phyloP scores from a whole-genome alignment of 2,888 invertebrate genomes.

The Cantharis flavilabris region DNA sequence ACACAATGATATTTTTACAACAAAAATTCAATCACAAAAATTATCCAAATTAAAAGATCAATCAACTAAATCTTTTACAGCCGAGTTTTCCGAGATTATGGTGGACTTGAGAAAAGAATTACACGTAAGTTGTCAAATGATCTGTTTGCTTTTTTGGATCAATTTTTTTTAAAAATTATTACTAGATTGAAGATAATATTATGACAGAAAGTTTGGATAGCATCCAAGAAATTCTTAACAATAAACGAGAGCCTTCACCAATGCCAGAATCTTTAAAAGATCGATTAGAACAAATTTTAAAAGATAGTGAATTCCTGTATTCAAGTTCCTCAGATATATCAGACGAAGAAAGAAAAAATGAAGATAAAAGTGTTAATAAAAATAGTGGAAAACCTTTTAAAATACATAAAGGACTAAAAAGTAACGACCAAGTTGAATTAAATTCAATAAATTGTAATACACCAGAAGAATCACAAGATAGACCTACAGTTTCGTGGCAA shows the following conservation, averaged over 20 bases:
- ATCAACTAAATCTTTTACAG: slow-evolving; percentile 42
- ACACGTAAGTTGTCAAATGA: slow-evolving; percentile 32
- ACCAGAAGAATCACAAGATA: slow-evolving; percentile 37
- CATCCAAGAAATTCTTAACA: slow-evolving; percentile 17
- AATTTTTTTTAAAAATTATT: not conserved
- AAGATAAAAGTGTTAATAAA: not conserved
- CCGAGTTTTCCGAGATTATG: slow-evolving; percentile 43
- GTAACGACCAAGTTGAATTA: slow-evolving; percentile 35
- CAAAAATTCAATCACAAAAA: slow-evolving; percentile 10
- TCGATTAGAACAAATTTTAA: slow-evolving; percentile 15
- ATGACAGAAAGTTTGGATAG: slow-evolving; percentile 26
- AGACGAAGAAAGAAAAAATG: not conserved
- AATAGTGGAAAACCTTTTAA: slow-evolving; percentile 37
- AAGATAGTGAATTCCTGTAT: slow-evolving; percentile 14
- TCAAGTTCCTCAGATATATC: slow-evolving; percentile 3
- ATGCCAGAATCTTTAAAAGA: slow-evolving; percentile 16
- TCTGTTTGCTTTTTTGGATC: not conserved
- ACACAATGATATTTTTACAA: slow-evolving; percentile 38
- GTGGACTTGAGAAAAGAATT: slow-evolving; percentile 36
- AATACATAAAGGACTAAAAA: slow-evolving; percentile 31
- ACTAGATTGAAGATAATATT: slow-evolving; percentile 26
- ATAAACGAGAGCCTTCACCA: slow-evolving; percentile 7
- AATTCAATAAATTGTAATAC: slow-evolving; percentile 41
- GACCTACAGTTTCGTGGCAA: slow-evolving; percentile 40
- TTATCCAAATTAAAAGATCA: slow-evolving; percentile 43